These are phyloP conservation scores for Drosophila bunnanda DNA, from an alignment of 2,888 invertebrate species.

Conservation along the genomic window DNA sequence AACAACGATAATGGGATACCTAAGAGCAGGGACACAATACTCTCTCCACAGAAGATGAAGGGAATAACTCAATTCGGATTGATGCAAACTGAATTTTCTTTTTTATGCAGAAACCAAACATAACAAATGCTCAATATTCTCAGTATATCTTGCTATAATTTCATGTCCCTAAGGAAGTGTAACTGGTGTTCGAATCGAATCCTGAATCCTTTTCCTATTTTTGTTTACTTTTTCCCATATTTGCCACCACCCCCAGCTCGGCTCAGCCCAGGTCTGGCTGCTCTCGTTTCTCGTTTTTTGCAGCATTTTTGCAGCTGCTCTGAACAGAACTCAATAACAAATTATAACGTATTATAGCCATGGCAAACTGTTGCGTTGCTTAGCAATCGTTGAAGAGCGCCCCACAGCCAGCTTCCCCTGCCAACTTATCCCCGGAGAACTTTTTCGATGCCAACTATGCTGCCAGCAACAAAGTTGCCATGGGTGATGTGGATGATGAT, in stretches of 20 bases:
- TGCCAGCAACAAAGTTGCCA: constrained; percentile 70
- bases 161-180: not conserved
- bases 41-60: not conserved
- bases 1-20: constrained; percentile 62
- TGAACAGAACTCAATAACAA: constrained; percentile 83
- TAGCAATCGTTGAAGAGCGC: constrained; percentile 73
- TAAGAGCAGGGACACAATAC: constrained; percentile 43
- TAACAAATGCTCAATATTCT: not conserved
- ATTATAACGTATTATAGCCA: constrained; percentile 84
- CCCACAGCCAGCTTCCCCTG: constrained; percentile 28
- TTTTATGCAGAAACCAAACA: too few species aligned
- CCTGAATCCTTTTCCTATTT: constrained; percentile 5
- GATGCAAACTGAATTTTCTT: not conserved
- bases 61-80: not conserved
- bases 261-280: constrained; percentile 11
- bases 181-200: constrained; percentile 6
- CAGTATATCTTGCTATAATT: not conserved
- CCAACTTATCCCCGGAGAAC: constrained; percentile 12
- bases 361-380: constrained; percentile 84
- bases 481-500: constrained; percentile 69
- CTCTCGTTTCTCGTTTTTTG: constrained; percentile 43
- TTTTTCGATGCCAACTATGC: constrained; percentile 63
- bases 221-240: constrained; percentile 34
- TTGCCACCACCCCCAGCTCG: constrained; percentile 13
- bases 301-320: constrained; percentile 78